Percentiles rank a stretch among this genome's conserved stretches.
These are phyloP conservation scores for Operophtera brumata DNA, from an alignment of 2,888 invertebrate genomes.

Conservation along the genomic window DNA sequence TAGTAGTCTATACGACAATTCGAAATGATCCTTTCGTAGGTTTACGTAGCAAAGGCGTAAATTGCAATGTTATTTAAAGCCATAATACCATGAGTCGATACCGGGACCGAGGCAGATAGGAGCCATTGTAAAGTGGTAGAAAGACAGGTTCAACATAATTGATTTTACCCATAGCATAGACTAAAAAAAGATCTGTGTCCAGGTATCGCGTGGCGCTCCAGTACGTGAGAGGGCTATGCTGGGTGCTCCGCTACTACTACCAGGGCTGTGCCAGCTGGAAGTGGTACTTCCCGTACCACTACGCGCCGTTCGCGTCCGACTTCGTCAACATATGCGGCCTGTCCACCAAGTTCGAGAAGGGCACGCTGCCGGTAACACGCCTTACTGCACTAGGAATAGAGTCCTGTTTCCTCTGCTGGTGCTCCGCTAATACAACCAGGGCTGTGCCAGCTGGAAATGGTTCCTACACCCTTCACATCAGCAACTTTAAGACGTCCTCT, in stretches of 20 bases:
- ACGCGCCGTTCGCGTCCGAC: slow-evolving; percentile 99
- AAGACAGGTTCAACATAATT: no score
- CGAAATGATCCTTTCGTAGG: no score
- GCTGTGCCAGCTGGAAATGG: background rate
- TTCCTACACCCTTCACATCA: background rate
- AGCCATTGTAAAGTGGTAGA: no score
- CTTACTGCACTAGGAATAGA: background rate
- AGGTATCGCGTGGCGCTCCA: slow-evolving; percentile 94
- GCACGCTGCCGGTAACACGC: slow-evolving; percentile 90
- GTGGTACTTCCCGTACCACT: slow-evolving; percentile 99
- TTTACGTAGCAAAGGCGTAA: no score
- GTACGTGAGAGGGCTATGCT: slow-evolving; percentile 97
- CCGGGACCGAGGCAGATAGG: no score
- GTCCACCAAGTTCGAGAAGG: slow-evolving; percentile 92
- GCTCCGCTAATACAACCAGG: background rate
- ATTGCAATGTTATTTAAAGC: no score
- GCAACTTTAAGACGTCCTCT: no score
- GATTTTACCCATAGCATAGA: background rate
- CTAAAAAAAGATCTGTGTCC: no score
- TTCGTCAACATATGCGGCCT: slow-evolving; percentile 94
- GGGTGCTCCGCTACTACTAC: slow-evolving; percentile 99
- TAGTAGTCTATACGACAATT: no score
- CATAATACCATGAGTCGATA: no score
- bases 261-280: slow-evolving; percentile 99
- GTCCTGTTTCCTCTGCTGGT: background rate